phyloP scores from a whole-genome alignment of 2,888 invertebrate genomes.

The Unio delphinus region DNA sequence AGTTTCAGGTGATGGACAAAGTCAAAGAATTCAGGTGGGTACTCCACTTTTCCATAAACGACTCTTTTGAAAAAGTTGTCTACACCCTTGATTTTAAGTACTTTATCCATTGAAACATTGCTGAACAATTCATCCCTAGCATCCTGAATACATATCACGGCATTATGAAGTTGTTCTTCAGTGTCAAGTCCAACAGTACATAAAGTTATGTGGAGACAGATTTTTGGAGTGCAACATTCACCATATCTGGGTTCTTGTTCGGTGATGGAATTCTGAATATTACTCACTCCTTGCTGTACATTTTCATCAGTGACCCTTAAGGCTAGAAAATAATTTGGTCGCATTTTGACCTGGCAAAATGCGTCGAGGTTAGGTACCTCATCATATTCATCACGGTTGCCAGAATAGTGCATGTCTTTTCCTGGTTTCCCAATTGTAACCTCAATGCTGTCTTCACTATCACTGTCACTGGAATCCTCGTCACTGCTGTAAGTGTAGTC shows the following conservation, averaged over 20 bases:
- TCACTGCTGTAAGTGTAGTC: conserved; percentile 31
- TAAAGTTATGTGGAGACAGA: conserved; percentile 70
- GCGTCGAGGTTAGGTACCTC: conserved; percentile 16
- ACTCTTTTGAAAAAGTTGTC: conserved; percentile 70
- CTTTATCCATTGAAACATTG: conserved; percentile 44
- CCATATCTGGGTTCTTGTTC: conserved; percentile 63
- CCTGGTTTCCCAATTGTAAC: conserved; percentile 42
- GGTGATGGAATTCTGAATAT: conserved; percentile 66
- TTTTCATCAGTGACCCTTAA: conserved; percentile 64
- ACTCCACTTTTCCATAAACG: conserved; percentile 67
- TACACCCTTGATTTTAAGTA: conserved; percentile 61
- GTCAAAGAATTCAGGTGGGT: conserved; percentile 57
- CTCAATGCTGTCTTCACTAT: conserved; percentile 51
- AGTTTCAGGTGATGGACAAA: conserved; percentile 64
- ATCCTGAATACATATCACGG: conserved; percentile 48
- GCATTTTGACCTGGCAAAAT: conserved; percentile 58
- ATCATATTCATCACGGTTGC: conserved; percentile 24
- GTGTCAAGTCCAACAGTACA: conserved; percentile 69
- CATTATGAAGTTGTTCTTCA: conserved; percentile 56
- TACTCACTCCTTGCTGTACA: conserved; percentile 49
- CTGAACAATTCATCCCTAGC: conserved; percentile 42
- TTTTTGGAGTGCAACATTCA: conserved; percentile 64
- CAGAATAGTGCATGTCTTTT: conserved; percentile 10
- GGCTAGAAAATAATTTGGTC: conserved; percentile 71
- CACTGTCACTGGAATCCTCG: conserved; percentile 21